Conservation (phyloP, 2,888 invertebrate genomes). For the Ypsolopha sequella region DNA sequence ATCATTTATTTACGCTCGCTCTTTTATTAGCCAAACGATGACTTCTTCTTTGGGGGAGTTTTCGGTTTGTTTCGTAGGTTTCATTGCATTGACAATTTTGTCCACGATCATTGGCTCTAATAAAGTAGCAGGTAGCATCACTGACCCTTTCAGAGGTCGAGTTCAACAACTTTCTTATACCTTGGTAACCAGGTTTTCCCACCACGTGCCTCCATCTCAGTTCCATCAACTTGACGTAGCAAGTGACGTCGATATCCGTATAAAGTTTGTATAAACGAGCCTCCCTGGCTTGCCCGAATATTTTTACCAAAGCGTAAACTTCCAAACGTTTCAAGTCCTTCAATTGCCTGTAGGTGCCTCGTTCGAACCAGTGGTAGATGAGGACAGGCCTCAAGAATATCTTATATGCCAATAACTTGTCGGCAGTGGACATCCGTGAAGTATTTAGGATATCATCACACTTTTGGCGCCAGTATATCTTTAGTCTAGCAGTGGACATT, state of each 20-base stretch:
- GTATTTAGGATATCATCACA: constrained; percentile 18
- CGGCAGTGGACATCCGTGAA: constrained; percentile 15
- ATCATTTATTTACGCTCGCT: too few relatives aligned
- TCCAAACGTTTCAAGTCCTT: constrained; percentile 22
- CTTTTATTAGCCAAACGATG: too few relatives aligned
- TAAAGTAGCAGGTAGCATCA: constrained; percentile 20
- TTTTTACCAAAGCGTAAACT: constrained; percentile 21
- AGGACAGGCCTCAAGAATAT: constrained; percentile 34
- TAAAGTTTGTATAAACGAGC: constrained; percentile 20
- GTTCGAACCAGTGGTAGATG: constrained; percentile 27
- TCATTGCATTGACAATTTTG: too few relatives aligned
- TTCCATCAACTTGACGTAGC: constrained; percentile 24
- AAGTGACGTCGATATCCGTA: constrained; percentile 26
- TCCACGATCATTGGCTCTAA: background rate
- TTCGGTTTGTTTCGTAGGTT: too few relatives aligned
- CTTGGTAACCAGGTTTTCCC: constrained; percentile 9
- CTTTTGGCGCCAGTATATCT: constrained; percentile 14
- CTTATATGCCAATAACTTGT: constrained; percentile 34
- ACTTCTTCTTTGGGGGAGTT: too few relatives aligned
- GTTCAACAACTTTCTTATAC: constrained; percentile 18
- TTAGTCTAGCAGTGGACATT: too few relatives aligned
- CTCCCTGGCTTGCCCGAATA: constrained; percentile 17
- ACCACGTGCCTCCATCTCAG: constrained; percentile 27
- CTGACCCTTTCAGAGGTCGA: constrained; percentile 10
- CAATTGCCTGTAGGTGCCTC: background rate